Evolutionary conservation across 1,140 invertebrate species (phyloP).

Genomic region (Bilobella aurantiaca): DNA sequence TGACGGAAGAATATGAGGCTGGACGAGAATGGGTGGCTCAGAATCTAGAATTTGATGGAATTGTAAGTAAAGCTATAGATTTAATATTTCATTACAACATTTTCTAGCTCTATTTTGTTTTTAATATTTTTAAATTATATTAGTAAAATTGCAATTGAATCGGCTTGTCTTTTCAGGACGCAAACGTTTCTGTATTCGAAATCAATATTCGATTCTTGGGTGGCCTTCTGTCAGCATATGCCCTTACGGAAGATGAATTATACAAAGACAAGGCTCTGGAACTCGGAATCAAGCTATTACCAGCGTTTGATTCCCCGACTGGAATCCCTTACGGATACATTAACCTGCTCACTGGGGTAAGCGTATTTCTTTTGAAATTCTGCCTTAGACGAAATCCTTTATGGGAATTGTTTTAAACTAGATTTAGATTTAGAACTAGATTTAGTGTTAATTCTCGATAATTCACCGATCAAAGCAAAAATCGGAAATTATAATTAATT

Average conservation of each 20-base stretch:
- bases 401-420: too few relatives aligned
- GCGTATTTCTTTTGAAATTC: background rate
- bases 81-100: background rate
- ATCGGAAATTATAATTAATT: too few relatives aligned
- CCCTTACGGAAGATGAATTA: constrained; percentile 45
- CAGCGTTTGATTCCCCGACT: constrained; percentile 93
- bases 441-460: too few relatives aligned
- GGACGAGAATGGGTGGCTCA: constrained; percentile 55
- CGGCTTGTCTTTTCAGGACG: constrained; percentile 54
- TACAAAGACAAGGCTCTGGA: constrained; percentile 44
- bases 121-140: background rate
- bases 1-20: constrained; percentile 45
- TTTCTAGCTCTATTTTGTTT: background rate
- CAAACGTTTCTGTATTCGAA: constrained; percentile 93
- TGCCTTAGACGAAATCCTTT: background rate
- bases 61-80: constrained; percentile 50
- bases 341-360: constrained; percentile 51
- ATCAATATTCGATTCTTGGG: constrained; percentile 86
- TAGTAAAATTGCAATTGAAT: background rate
- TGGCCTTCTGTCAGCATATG: constrained; percentile 46
- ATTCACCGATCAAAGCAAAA: too few relatives aligned
- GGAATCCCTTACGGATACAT: constrained; percentile 91
- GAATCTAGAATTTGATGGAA: constrained; percentile 65
- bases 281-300: constrained; percentile 83
- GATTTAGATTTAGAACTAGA: too few relatives aligned